Evolutionary conservation across 2,888 invertebrate species (phyloP).

Genomic region (Aphelenchoides bicaudatus): DNA sequence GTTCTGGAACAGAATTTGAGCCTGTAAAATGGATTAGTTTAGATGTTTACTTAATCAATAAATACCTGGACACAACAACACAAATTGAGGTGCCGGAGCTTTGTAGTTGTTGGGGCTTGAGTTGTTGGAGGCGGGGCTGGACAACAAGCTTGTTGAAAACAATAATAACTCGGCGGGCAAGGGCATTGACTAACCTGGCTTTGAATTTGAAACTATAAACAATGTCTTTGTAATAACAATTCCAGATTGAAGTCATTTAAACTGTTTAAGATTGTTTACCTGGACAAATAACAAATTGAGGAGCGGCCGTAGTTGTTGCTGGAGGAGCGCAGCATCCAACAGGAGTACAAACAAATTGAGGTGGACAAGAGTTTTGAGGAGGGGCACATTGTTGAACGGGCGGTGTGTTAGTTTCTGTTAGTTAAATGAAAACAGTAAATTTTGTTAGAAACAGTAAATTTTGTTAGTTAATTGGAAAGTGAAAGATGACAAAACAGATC

Average conservation of each 20-base stretch:
- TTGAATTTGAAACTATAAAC: no score
- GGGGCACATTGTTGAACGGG: neutral
- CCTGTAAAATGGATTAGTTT: no score
- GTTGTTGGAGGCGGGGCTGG: conserved; percentile 16
- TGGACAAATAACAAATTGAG: conserved; percentile 37
- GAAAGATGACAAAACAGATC: no score
- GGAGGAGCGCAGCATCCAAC: conserved; percentile 33
- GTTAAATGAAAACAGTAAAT: neutral
- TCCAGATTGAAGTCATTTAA: no score
- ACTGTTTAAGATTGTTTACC: conserved; percentile 21
- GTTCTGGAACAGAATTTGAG: no score
- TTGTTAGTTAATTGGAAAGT: neutral
- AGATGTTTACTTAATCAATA: no score
- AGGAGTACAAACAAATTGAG: conserved; percentile 8
- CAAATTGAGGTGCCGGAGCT: no score
- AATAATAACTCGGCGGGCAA: conserved; percentile 21
- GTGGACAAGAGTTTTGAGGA: conserved; percentile 3
- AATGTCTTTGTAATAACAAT: no score
- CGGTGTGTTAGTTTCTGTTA: conserved; percentile 13
- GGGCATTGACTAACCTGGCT: conserved; percentile 16
- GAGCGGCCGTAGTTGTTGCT: conserved; percentile 21
- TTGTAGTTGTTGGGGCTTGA: neutral
- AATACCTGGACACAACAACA: no score
- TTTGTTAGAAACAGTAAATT: neutral
- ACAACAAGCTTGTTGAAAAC: conserved; percentile 21